These are phyloP conservation scores for Autographa gamma DNA, from an alignment of 2,888 invertebrate species.

Conservation along the genomic window DNA sequence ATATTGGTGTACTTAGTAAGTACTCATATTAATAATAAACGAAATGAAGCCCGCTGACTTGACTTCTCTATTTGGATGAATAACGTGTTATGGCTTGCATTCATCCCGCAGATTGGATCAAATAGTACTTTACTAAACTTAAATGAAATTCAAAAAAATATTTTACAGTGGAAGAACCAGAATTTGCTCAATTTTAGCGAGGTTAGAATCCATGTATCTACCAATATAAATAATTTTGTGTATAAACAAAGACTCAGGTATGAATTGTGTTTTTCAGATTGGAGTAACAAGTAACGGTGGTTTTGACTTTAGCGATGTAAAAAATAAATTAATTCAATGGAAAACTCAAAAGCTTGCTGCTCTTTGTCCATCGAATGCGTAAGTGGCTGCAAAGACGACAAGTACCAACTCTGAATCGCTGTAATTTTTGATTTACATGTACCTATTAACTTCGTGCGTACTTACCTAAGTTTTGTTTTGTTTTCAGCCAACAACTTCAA, in stretches of 20 bases:
- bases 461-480: not conserved
- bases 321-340: slow-evolving; percentile 86
- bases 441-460: too few relatives aligned
- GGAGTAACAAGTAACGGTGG: slow-evolving; percentile 80
- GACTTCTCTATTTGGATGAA: not conserved
- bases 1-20: slow-evolving; percentile 70
- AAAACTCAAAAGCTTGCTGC: slow-evolving; percentile 83
- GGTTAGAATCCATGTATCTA: slow-evolving; percentile 68
- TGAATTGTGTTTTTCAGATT: slow-evolving; percentile 65
- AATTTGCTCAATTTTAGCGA: slow-evolving; percentile 80
- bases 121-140: slow-evolving; percentile 78
- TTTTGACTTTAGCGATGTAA: slow-evolving; percentile 83
- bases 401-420: not conserved
- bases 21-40: slow-evolving; percentile 55
- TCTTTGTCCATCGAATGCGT: slow-evolving; percentile 84
- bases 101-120: slow-evolving; percentile 76
- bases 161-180: slow-evolving; percentile 82
- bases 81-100: slow-evolving; percentile 34
- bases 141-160: slow-evolving; percentile 79
- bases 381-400: slow-evolving; percentile 43
- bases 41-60: not conserved
- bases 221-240: slow-evolving; percentile 3
- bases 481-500: slow-evolving; percentile 76
- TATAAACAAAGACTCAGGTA: not conserved
- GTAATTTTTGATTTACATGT: too few relatives aligned